These are phyloP conservation scores for Falco rusticolus DNA, from an alignment of 2,797 vertebrate species.

Conservation along the genomic window DNA sequence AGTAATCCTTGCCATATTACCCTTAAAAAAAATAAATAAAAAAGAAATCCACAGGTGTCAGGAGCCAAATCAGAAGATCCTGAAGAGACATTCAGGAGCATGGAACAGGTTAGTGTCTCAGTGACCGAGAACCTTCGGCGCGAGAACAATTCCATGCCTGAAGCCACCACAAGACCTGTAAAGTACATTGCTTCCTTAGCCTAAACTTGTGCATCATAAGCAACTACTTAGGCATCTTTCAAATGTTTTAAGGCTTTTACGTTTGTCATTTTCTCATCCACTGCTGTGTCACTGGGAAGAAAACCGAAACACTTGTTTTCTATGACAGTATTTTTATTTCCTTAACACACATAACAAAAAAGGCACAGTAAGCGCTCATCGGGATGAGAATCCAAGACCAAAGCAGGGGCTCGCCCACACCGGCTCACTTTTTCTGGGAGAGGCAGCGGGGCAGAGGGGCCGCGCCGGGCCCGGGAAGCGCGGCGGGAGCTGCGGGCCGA, in stretches of 20 bases:
- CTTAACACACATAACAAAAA: accelerated
- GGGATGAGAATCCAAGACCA: background rate
- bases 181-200: background rate
- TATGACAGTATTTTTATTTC: background rate
- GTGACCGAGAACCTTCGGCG: background rate
- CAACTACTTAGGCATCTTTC: accelerated
- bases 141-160: background rate
- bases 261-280: background rate
- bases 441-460: background rate
- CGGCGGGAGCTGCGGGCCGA: background rate
- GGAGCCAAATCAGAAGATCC: background rate
- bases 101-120: background rate
- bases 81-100: background rate
- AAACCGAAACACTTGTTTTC: background rate
- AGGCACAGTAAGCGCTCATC: accelerated
- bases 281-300: background rate
- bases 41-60: background rate
- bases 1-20: background rate
- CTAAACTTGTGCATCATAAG: accelerated
- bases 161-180: background rate
- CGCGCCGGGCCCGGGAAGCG: background rate
- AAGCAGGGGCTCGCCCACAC: background rate
- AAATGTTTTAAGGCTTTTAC: background rate
- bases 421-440: background rate
- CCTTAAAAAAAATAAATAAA: background rate